Percentiles rank a stretch among this genome's conserved stretches.
Conservation (phyloP, 1,140 invertebrate species). For the Euwallacea similis region DNA sequence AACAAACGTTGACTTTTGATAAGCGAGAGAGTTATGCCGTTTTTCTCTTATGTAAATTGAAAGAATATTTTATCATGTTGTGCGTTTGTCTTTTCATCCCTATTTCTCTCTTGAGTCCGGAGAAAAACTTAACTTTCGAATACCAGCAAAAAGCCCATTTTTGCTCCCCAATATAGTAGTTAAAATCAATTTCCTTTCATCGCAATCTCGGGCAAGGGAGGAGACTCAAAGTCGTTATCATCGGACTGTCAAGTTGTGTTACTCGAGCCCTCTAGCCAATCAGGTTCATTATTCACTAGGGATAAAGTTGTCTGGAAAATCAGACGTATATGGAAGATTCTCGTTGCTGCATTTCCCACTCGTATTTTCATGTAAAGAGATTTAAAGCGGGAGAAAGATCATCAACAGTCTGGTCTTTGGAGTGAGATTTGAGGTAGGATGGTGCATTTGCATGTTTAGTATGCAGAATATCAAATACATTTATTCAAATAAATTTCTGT, state of each 20-base stretch:
- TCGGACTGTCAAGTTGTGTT: constrained; percentile 38
- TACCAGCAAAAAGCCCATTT: too few species aligned
- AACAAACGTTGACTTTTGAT: constrained; percentile 30
- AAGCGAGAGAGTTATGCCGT: constrained; percentile 28
- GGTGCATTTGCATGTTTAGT: too few species aligned
- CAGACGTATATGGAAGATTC: constrained; percentile 16
- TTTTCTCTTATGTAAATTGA: constrained; percentile 31
- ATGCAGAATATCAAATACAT: too few species aligned
- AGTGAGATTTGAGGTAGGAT: too few species aligned
- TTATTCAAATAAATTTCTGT: too few species aligned
- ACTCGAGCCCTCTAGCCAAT: constrained; percentile 40
- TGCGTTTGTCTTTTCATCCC: background rate
- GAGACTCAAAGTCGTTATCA: constrained; percentile 18
- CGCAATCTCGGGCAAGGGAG: background rate
- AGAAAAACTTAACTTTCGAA: background rate
- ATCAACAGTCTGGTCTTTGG: too few species aligned
- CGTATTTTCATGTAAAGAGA: constrained; percentile 43
- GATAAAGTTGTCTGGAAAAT: constrained; percentile 43
- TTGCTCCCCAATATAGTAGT: too few species aligned
- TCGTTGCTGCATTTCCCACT: constrained; percentile 39
- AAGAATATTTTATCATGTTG: constrained; percentile 16
- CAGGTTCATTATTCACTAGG: constrained; percentile 44
- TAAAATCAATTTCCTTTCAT: too few species aligned
- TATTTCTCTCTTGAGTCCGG: background rate
- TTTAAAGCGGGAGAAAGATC: constrained; percentile 33